Evolutionary conservation across 2,888 invertebrate genomes (phyloP).

Genomic region (Dryadula phaetusa): DNA sequence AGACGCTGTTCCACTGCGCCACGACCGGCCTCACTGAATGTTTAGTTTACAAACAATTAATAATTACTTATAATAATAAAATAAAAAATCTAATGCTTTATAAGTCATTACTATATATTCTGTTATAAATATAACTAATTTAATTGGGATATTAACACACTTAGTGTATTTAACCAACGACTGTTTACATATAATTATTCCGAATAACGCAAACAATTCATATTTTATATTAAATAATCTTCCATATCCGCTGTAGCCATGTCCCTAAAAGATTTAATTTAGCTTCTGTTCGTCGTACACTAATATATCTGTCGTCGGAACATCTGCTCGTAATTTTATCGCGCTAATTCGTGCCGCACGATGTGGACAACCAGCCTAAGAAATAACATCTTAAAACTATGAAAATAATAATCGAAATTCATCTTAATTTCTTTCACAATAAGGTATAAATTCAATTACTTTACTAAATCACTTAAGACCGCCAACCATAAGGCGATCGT

Average conservation of each 20-base stretch:
- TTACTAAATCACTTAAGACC: slow-evolving; percentile 9
- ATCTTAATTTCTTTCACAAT: slow-evolving; percentile 40
- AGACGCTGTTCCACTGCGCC: too few relatives aligned
- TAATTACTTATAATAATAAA: too few relatives aligned
- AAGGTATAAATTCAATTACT: slow-evolving; percentile 44
- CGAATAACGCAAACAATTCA: neutral
- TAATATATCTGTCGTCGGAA: slow-evolving; percentile 68
- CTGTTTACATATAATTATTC: neutral
- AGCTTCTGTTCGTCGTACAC: slow-evolving; percentile 49
- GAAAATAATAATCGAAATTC: slow-evolving; percentile 45
- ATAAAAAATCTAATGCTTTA: too few relatives aligned
- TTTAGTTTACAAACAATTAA: too few relatives aligned
- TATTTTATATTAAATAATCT: slow-evolving; percentile 17
- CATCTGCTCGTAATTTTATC: slow-evolving; percentile 69
- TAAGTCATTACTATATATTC: too few relatives aligned
- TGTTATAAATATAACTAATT: neutral
- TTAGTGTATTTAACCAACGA: slow-evolving; percentile 5
- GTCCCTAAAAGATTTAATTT: slow-evolving; percentile 39
- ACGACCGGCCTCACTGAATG: too few relatives aligned
- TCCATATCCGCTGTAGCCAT: slow-evolving; percentile 23
- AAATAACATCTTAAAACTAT: slow-evolving; percentile 41
- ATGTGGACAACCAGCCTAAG: slow-evolving; percentile 49
- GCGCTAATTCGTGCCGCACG: slow-evolving; percentile 61
- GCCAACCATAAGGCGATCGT: neutral
- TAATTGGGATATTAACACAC: neutral